Base-by-base conservation (phyloP, 2,888 invertebrate genomes). In the Tenthredo amoena region DNA sequence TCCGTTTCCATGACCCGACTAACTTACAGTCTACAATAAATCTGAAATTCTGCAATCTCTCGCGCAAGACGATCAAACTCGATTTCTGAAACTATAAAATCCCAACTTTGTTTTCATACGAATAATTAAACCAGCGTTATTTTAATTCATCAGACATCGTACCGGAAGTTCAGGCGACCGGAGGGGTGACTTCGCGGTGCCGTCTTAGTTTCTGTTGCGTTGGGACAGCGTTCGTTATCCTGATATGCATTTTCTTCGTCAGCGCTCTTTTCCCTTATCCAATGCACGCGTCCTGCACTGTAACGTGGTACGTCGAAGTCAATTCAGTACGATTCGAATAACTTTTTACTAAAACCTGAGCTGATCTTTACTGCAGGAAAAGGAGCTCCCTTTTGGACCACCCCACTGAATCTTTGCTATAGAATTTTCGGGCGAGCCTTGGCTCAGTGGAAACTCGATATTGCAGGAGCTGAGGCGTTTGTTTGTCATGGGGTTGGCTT, bases 221-320 rank as follows among this genome's bases (percentile, higher is more conserved):
- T 10, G 86, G 84, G 0, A 85, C 71, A 0, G 43, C 79, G 4
- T 68, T 86, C 40, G 84, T 86, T n/a, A 85, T 87, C 37, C 62
- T 85, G 0, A 5, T 87, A 26, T 87, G 88, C 26, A 15, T 81
- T n/a, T 55, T 88, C 18, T 47, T 89, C 72, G 55, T 85, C 18
- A 83, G 84, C 26, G 21, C 85, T 37, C 21, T 88, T 12, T 91
- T 91, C 58, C 91, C 91, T 3, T 91, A 91, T 86, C 91, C 91
- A 10, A 47, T 91, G 55, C 90, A 88, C 9, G 91, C 91, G 0
- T 91, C 91, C 0, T 91, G 91, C 84, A 88, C 88, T 34, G 85
- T 91, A 1, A 88, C 89, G 88, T 91, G 91, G 91, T 90, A 89
- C 86, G 43, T 34, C 43, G 2, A 37, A 40, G 12, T 72, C 15